Evolutionary conservation across 2,113 vertebrate genomes (phyloP), one percentile per base, ranked within the genome.

Genomic region (Bungarus multicinctus): DNA sequence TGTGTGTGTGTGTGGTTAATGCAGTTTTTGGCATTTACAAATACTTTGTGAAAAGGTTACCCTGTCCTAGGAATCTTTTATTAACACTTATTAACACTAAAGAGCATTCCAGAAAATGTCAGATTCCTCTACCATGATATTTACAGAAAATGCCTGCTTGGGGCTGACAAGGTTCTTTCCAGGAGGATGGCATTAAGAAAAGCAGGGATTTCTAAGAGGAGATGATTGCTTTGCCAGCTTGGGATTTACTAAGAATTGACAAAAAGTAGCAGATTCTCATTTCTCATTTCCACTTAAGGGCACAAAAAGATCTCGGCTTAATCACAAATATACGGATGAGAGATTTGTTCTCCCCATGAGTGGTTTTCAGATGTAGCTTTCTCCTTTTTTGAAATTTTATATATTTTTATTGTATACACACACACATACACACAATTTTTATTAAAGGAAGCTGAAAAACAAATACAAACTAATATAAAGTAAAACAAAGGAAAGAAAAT

Each of bases 1-100:
- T 90, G 30, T 39, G 1, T 23, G 18, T 60, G 34, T 10, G 23
- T 55, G 57, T 27, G 27, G 30, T 39, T 64, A 90, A 97, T 97
- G 97, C 97, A 91, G 97, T 96, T 98, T 97, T 97, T 98, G 98
- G 97, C 98, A 98, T 98, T 98, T 98, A 97, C 97, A 98, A 98
- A 98, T 98, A 97, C 98, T 98, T 97, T 97, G 97, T 98, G 98
- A 97, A 98, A 98, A 98, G 98, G 98, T 98, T 97, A 97, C 60
- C 89, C 96, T 96, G 97, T 96, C 97, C 98, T 95, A 95, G 93
- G 97, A 96, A 97, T 98, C 97, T 96, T 97, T 97, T 97, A 98
- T 97, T 98, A 97, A 97, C 96, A 96, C 96, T 96, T 97, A 98
- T 97, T 98, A 97, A 97, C 96, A 96, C 96, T 96, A 97, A 97